A percentile compares a stretch with the other conserved stretches of the same genome.
phyloP scores from a whole-genome alignment of 2,888 invertebrate species.

The Unio delphinus region DNA sequence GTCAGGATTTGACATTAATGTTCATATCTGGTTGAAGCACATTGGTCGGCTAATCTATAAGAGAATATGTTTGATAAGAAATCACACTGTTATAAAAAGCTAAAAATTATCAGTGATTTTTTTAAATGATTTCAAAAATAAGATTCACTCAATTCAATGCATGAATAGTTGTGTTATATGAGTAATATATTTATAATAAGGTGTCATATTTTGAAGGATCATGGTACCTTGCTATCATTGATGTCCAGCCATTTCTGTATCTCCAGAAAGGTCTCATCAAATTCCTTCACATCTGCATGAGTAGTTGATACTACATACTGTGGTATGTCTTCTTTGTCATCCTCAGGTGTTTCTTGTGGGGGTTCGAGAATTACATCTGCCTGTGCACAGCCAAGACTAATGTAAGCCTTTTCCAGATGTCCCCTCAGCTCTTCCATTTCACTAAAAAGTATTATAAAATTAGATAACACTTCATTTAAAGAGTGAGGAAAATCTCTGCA shows the following conservation, averaged over 20 bases:
- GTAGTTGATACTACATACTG: slow-evolving; percentile 68
- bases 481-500: too few species aligned
- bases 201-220: not conserved
- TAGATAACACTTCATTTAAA: too few species aligned
- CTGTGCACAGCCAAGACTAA: slow-evolving; percentile 69
- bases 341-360: slow-evolving; percentile 75
- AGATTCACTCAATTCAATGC: too few species aligned
- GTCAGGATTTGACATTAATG: too few species aligned
- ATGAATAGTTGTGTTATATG: not conserved
- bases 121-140: too few species aligned
- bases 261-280: slow-evolving; percentile 79
- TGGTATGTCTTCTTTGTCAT: slow-evolving; percentile 75
- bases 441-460: slow-evolving; percentile 70
- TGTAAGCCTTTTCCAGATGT: slow-evolving; percentile 85
- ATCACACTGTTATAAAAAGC: too few species aligned
- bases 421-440: slow-evolving; percentile 89
- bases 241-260: slow-evolving; percentile 87
- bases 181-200: not conserved
- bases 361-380: slow-evolving; percentile 46
- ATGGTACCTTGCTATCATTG: slow-evolving; percentile 81
- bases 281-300: slow-evolving; percentile 73
- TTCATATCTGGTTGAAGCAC: too few species aligned
- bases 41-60: too few species aligned
- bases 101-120: too few species aligned
- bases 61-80: too few species aligned